Evolutionary conservation across 2,797 vertebrate genomes (phyloP).

Genomic region (Cyclopterus lumpus): DNA sequence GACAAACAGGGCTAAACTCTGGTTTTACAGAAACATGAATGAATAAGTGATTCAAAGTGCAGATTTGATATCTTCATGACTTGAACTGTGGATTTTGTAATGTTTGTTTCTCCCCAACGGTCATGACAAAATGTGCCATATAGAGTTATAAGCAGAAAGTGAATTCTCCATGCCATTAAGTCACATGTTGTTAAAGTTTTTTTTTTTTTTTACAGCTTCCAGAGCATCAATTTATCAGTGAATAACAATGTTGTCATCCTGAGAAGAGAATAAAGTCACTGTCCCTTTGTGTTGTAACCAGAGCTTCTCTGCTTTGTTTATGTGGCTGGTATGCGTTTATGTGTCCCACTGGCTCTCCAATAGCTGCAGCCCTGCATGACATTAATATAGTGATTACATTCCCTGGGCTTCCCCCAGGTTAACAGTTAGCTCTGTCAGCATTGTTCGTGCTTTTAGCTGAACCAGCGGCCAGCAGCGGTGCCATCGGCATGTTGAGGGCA

Average conservation of each 20-base stretch:
- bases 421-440: too few species aligned
- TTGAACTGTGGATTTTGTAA: neutral
- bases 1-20: conserved; percentile 2
- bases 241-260: neutral
- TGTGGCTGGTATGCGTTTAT: neutral
- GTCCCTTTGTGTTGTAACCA: too few species aligned
- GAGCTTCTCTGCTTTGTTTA: neutral
- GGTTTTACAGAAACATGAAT: conserved; percentile 3
- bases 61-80: neutral
- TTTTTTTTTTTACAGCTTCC: neutral
- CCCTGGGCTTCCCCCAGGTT: too few species aligned
- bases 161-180: neutral
- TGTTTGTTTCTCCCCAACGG: neutral
- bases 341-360: neutral
- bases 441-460: too few species aligned
- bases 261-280: neutral
- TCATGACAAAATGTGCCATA: neutral
- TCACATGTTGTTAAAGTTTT: too few species aligned
- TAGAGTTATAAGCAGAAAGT: neutral
- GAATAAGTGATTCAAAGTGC: neutral
- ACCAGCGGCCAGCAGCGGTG: too few species aligned
- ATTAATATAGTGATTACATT: neutral
- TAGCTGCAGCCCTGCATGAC: too few species aligned
- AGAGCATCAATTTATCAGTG: neutral
- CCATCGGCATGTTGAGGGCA: too few species aligned